Percentiles rank a stretch among this genome's conserved stretches.
Evolutionary conservation across 2,888 invertebrate genomes (phyloP).

Genomic region (Sylvicola cinctus): DNA sequence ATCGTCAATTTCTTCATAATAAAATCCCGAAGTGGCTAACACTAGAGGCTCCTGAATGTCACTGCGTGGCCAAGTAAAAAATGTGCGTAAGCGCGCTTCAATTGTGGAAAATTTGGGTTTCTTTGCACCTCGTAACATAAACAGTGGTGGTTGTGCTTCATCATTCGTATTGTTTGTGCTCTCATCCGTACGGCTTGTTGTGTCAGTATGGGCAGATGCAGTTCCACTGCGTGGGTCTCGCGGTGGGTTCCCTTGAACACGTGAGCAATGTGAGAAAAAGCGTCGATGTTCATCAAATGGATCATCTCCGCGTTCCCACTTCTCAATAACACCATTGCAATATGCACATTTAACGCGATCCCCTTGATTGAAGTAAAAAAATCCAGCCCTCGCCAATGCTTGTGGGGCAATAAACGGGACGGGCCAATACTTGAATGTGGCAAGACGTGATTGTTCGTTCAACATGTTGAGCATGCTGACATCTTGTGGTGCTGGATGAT

Average conservation of each 20-base stretch:
- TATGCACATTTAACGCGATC: conserved; percentile 64
- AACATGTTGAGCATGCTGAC: too few relatives aligned
- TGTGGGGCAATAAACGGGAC: conserved; percentile 39
- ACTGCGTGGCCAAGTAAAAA: conserved; percentile 53
- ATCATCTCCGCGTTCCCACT: conserved; percentile 65
- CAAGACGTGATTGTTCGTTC: conserved; percentile 39
- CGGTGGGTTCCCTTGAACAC: too few relatives aligned
- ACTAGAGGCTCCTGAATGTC: conserved; percentile 54
- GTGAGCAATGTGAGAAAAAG: conserved; percentile 59
- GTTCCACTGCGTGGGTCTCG: too few relatives aligned
- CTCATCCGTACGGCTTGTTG: too few relatives aligned
- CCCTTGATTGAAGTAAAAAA: conserved; percentile 54
- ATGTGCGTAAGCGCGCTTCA: conserved; percentile 48
- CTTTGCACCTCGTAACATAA: conserved; percentile 30
- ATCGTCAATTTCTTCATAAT: conserved; percentile 52
- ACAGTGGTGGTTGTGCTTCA: too few relatives aligned
- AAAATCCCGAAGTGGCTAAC: conserved; percentile 75
- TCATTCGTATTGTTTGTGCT: too few relatives aligned
- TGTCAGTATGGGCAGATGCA: too few relatives aligned
- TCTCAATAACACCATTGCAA: conserved; percentile 51
- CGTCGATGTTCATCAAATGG: conserved; percentile 60
- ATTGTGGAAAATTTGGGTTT: conserved; percentile 45
- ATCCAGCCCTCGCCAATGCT: conserved; percentile 62
- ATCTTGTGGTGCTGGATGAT: too few relatives aligned
- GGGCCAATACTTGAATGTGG: conserved; percentile 58